Conservation (phyloP, 2,888 invertebrate species). For the Actias luna region DNA sequence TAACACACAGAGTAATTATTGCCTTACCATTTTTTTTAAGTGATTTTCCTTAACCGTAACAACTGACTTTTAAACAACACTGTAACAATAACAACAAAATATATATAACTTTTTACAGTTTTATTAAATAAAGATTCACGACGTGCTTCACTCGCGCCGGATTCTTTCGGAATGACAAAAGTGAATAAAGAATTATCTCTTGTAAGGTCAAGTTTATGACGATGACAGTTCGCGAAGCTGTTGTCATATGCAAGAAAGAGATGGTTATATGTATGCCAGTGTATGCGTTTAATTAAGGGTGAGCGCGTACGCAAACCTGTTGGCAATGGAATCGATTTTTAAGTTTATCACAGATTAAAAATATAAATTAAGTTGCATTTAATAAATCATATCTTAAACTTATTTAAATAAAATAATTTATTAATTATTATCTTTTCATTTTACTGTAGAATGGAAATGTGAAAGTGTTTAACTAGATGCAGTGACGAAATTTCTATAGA, state of each 20-base stretch:
- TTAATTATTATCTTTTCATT: no score
- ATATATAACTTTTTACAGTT: constrained; percentile 19
- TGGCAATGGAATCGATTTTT: constrained; percentile 36
- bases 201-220: constrained; percentile 73
- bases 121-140: constrained; percentile 29
- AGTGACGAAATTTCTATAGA: no score
- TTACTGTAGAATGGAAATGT: no score
- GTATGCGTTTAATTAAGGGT: constrained; percentile 30
- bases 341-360: constrained; percentile 35
- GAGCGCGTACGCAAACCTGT: constrained; percentile 57
- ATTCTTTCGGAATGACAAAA: constrained; percentile 56
- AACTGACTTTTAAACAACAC: constrained; percentile 39
- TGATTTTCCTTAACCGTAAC: constrained; percentile 30
- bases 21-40: constrained; percentile 43
- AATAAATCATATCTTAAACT: no score
- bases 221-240: constrained; percentile 42
- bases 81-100: constrained; percentile 37
- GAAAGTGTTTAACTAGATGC: no score
- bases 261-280: constrained; percentile 33
- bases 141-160: constrained; percentile 45
- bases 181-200: constrained; percentile 42
- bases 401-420: no score
- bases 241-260: constrained; percentile 32
- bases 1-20: constrained; percentile 18
- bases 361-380: constrained; percentile 27